phyloP scores from a whole-genome alignment of 2,888 invertebrate genomes.

The Caenorhabditis sp. region DNA sequence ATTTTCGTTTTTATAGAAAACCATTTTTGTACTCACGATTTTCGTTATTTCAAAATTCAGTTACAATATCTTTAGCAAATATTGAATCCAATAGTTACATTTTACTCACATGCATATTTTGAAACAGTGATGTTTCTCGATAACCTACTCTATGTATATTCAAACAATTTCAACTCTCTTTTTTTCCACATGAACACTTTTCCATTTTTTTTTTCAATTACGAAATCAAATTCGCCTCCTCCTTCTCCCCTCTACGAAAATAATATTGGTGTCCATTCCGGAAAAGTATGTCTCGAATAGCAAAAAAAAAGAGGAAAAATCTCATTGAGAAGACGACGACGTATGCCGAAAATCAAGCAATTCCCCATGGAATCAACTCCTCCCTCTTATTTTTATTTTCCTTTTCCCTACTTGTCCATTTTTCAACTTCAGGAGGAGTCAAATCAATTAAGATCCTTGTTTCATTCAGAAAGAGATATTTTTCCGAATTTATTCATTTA shows the following conservation, averaged over 20 bases:
- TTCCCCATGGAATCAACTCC: neutral
- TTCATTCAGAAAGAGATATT: too few species aligned
- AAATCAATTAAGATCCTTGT: too few species aligned
- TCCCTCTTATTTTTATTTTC: neutral
- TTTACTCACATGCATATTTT: too few species aligned
- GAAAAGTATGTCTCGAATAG: neutral
- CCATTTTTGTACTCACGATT: too few species aligned
- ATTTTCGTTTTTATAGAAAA: too few species aligned
- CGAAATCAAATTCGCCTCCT: neutral
- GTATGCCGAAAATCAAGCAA: neutral
- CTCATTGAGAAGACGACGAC: neutral
- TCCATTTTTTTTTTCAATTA: neutral
- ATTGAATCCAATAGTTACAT: too few species aligned
- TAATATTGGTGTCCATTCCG: neutral
- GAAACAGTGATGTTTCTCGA: too few species aligned
- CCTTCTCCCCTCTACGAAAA: neutral
- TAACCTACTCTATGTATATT: too few species aligned
- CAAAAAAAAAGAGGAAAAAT: neutral
- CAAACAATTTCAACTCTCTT: too few species aligned
- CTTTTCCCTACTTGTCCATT: neutral
- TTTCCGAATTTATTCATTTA: neutral
- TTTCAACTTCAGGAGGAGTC: too few species aligned
- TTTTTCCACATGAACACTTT: neutral
- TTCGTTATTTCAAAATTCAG: too few species aligned
- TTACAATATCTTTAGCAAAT: too few species aligned